phyloP scores from a whole-genome alignment of 1,140 invertebrate species.

The Drosophila virilis region DNA sequence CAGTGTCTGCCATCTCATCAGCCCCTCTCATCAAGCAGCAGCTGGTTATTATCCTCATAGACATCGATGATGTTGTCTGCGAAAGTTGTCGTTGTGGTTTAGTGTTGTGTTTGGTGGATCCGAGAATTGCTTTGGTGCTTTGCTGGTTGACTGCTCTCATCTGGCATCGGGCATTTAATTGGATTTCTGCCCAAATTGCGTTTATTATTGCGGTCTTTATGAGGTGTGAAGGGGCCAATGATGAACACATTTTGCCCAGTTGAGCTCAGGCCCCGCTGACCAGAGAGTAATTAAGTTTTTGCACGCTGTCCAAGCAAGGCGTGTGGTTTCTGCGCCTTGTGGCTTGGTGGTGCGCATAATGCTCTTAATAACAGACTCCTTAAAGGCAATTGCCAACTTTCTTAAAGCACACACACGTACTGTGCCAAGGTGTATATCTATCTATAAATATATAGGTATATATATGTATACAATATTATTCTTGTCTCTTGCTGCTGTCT shows the following conservation, averaged over 20 bases:
- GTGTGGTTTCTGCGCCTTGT: slow-evolving; percentile 27
- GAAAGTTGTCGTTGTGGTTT: slow-evolving; percentile 48
- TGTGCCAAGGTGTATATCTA: not conserved
- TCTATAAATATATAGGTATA: no score
- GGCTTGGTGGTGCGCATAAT: slow-evolving; percentile 39
- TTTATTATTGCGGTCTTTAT: slow-evolving; percentile 79
- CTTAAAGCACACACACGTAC: slow-evolving; percentile 21
- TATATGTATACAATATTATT: no score
- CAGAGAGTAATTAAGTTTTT: slow-evolving; percentile 79
- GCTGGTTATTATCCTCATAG: slow-evolving; percentile 71
- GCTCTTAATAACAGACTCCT: slow-evolving; percentile 40
- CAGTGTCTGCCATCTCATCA: slow-evolving; percentile 29
- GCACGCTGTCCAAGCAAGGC: slow-evolving; percentile 20
- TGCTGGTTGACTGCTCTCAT: slow-evolving; percentile 37
- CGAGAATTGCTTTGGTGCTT: slow-evolving; percentile 6
- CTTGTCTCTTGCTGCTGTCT: not conserved
- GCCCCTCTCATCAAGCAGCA: not conserved
- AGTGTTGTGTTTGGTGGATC: slow-evolving; percentile 35
- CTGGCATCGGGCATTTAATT: slow-evolving; percentile 71
- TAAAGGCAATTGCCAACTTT: slow-evolving; percentile 44
- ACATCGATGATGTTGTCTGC: slow-evolving; percentile 54
- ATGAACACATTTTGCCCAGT: slow-evolving; percentile 44
- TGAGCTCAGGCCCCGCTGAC: slow-evolving; percentile 36
- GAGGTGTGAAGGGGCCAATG: slow-evolving; percentile 77
- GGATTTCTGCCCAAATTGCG: slow-evolving; percentile 81